Evolutionary conservation across 2,888 invertebrate species (phyloP).

Genomic region (Sarcophaga carnaria): DNA sequence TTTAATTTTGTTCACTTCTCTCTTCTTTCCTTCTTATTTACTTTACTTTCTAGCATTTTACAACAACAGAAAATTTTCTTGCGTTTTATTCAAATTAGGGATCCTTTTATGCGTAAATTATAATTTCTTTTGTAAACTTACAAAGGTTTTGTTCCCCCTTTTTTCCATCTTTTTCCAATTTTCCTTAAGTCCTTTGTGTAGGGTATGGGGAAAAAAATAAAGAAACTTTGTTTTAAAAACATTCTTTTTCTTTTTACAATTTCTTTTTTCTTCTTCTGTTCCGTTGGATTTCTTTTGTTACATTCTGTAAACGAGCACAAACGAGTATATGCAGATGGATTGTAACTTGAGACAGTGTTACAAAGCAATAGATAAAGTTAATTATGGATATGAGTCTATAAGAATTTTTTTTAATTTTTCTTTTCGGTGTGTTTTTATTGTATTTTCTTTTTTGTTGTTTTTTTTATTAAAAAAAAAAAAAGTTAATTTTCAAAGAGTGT

Average conservation of each 20-base stretch:
- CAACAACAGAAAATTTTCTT: constrained; percentile 20
- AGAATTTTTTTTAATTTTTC: constrained; percentile 27
- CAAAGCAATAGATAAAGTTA: constrained; percentile 55
- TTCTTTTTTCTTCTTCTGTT: constrained; percentile 30
- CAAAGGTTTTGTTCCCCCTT: constrained; percentile 18
- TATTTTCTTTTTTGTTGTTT: not conserved
- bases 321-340: constrained; percentile 27
- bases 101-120: constrained; percentile 63
- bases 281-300: constrained; percentile 17
- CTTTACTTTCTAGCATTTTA: constrained; percentile 46
- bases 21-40: not conserved
- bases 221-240: constrained; percentile 48
- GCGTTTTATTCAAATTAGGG: constrained; percentile 62
- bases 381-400: constrained; percentile 64
- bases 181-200: constrained; percentile 16
- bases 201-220: not conserved
- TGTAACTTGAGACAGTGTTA: constrained; percentile 33
- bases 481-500: constrained; percentile 59
- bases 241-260: too few species aligned
- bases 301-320: constrained; percentile 17
- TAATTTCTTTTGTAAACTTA: constrained; percentile 55
- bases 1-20: constrained; percentile 1
- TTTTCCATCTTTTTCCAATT: not conserved
- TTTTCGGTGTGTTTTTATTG: not conserved
- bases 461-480: constrained; percentile 5